Evolutionary conservation across 2,113 vertebrate species (phyloP).

Genomic region (Chloroceryle aenea): DNA sequence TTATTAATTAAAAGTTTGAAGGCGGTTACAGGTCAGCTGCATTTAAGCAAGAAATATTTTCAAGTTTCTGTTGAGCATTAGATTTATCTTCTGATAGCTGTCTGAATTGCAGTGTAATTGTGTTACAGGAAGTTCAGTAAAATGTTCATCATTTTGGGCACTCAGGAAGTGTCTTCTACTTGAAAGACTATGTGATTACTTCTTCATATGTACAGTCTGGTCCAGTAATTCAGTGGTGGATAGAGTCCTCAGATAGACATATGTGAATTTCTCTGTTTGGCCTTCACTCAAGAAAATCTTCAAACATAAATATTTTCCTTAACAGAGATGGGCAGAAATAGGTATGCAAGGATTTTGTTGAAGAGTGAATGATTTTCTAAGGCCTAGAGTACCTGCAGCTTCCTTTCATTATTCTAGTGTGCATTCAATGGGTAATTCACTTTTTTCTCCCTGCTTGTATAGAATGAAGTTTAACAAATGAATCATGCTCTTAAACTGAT

Average conservation of each 20-base stretch:
- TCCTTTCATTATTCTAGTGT: slow-evolving; percentile 26
- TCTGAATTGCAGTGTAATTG: slow-evolving; percentile 3
- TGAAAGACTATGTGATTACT: neutral
- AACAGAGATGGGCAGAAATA: neutral
- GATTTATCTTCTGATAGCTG: neutral
- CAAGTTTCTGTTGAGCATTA: neutral
- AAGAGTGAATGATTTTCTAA: neutral
- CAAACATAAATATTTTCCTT: neutral
- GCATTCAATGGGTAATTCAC: neutral
- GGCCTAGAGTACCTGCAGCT: neutral
- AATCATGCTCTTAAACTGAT: slow-evolving; percentile 49
- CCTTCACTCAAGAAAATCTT: neutral
- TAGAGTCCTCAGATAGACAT: neutral
- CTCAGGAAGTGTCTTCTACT: neutral
- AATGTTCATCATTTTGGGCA: neutral
- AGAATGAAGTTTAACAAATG: slow-evolving; percentile 42
- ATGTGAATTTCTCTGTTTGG: neutral
- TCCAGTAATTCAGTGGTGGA: neutral
- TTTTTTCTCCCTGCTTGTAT: neutral
- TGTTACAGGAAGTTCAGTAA: slow-evolving; percentile 2
- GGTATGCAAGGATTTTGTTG: neutral
- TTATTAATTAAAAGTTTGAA: slow-evolving; percentile 19
- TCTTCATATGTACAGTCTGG: neutral
- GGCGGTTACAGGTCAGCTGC: neutral
- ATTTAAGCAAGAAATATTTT: slow-evolving; percentile 5